Conservation (phyloP, 2,888 invertebrate genomes). For the Dromius quadrimaculatus region DNA sequence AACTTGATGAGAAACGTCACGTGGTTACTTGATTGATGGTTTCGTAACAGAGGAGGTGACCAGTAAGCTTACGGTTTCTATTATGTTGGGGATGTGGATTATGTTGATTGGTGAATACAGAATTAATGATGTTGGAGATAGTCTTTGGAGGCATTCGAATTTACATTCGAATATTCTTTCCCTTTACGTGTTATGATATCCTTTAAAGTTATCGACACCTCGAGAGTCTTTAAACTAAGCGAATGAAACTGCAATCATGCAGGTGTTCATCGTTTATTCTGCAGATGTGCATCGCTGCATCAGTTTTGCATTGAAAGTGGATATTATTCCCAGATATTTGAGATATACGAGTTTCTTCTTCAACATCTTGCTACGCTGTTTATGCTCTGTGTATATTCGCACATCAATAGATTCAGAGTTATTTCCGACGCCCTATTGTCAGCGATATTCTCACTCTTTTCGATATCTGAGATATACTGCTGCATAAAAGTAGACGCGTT, state of each 20-base stretch:
- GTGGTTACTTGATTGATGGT: conserved; percentile 19
- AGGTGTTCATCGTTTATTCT: conserved; percentile 25
- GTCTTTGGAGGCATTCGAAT: too few relatives aligned
- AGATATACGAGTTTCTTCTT: conserved; percentile 8
- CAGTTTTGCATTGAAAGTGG: conserved; percentile 43
- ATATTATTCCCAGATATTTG: conserved; percentile 38
- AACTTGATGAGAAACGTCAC: conserved; percentile 24
- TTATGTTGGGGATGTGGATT: too few relatives aligned
- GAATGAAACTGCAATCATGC: conserved; percentile 9
- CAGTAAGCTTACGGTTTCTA: background rate
- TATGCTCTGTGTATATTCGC: conserved; percentile 23
- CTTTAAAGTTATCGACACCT: conserved; percentile 2
- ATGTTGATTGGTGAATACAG: too few relatives aligned
- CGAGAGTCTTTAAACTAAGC: conserved; percentile 7
- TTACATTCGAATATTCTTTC: conserved; percentile 7
- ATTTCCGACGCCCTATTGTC: conserved; percentile 32
- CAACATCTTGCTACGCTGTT: conserved; percentile 32
- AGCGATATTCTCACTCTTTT: conserved; percentile 24
- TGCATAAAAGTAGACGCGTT: conserved; percentile 31
- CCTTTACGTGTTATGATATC: background rate
- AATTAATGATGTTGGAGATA: too few relatives aligned
- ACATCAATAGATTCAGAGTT: conserved; percentile 36
- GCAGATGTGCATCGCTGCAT: conserved; percentile 17
- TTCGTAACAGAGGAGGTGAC: conserved; percentile 7
- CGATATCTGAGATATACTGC: conserved; percentile 38